Conservation (phyloP, 2,113 vertebrate species). For the Micronisus gabar region DNA sequence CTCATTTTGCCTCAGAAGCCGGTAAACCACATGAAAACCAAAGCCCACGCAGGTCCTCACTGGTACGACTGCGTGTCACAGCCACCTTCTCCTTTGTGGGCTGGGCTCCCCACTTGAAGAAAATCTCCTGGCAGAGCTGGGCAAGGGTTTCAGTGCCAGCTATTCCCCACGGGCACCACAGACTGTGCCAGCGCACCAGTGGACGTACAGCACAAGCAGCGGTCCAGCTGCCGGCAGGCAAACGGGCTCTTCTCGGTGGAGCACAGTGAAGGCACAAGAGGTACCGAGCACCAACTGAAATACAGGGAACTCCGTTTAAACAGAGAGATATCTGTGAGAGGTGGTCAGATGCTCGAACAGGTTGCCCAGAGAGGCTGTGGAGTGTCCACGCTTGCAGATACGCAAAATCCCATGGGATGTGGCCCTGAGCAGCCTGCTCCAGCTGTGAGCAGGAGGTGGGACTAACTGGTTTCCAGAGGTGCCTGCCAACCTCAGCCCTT, state of each 20-base stretch:
- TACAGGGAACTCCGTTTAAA: not conserved
- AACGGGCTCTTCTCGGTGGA: not conserved
- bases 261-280: not conserved
- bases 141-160: not conserved
- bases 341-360: not conserved
- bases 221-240: not conserved
- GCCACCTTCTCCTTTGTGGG: not conserved
- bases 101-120: not conserved
- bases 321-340: not conserved
- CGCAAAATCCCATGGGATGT: not conserved
- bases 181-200: not conserved
- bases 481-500: not conserved
- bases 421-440: not conserved
- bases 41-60: rapidly evolving
- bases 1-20: not conserved
- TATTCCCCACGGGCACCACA: not conserved
- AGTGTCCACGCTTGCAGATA: not conserved
- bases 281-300: not conserved
- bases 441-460: not conserved
- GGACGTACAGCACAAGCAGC: rapidly evolving
- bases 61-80: not conserved
- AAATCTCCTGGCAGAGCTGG: not conserved
- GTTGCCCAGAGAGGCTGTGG: not conserved
- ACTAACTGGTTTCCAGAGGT: not conserved
- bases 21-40: not conserved